Conservation (phyloP, 2,113 vertebrate species). For the Tragelaphus scriptus region DNA sequence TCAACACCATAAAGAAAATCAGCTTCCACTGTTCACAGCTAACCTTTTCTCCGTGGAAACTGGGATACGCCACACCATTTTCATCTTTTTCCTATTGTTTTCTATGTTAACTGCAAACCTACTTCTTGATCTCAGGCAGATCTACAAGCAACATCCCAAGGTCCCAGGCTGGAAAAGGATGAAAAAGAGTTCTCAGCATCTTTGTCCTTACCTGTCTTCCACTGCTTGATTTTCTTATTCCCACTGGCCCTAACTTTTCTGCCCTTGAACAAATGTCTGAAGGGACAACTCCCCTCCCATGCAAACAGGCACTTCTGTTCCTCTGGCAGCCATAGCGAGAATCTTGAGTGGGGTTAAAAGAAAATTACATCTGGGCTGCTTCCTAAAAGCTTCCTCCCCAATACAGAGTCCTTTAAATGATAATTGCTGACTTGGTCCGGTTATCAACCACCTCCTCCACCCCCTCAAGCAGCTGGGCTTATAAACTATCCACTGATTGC, state of each 20-base stretch:
- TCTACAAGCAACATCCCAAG: background rate
- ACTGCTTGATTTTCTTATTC: background rate
- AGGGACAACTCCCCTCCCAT: background rate
- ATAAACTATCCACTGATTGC: background rate
- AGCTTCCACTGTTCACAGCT: background rate
- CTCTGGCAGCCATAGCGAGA: background rate
- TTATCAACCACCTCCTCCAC: background rate
- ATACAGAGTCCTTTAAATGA: background rate
- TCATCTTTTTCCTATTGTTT: background rate
- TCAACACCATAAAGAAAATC: rapidly evolving
- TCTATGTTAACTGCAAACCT: background rate
- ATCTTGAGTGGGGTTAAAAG: background rate
- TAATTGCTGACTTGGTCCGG: background rate
- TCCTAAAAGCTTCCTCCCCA: background rate
- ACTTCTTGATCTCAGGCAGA: background rate
- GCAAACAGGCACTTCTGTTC: rapidly evolving
- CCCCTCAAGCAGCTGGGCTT: slow-evolving; percentile 5
- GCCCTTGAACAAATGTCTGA: background rate
- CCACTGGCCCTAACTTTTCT: background rate
- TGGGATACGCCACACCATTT: rapidly evolving
- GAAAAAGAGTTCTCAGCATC: background rate
- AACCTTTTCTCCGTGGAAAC: rapidly evolving
- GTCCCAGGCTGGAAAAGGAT: background rate
- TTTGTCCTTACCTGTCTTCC: background rate
- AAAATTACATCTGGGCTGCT: background rate